phyloP scores from a whole-genome alignment of 2,888 invertebrate genomes.

The Tinea semifulvella region DNA sequence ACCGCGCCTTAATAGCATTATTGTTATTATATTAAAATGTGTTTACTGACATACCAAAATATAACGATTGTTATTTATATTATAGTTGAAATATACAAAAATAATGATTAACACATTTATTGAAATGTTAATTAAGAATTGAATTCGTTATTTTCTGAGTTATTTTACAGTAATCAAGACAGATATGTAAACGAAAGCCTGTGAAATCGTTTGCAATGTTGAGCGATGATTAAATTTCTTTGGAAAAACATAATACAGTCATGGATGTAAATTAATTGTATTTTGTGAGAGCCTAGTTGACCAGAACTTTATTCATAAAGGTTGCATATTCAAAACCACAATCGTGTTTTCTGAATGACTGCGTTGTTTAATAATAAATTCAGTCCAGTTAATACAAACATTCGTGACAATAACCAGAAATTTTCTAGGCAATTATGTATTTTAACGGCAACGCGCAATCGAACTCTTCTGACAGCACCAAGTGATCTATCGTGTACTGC shows the following conservation, averaged over 20 bases:
- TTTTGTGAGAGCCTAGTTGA: constrained; percentile 6
- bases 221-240: constrained; percentile 6
- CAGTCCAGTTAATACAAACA: too few relatives aligned
- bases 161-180: constrained; percentile 3
- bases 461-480: too few relatives aligned
- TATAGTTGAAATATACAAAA: too few relatives aligned
- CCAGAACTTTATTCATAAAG: constrained; percentile 3
- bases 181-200: constrained; percentile 8
- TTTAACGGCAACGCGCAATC: too few relatives aligned
- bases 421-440: too few relatives aligned
- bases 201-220: background rate
- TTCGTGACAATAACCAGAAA: too few relatives aligned
- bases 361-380: constrained; percentile 2
- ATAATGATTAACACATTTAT: too few relatives aligned
- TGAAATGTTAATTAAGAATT: background rate
- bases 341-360: constrained; percentile 9
- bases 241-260: background rate
- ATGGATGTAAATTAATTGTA: constrained; percentile 3
- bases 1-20: too few relatives aligned
- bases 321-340: constrained; percentile 9
- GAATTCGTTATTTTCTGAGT: background rate
- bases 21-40: too few relatives aligned
- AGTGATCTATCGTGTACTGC: too few relatives aligned
- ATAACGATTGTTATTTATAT: too few relatives aligned
- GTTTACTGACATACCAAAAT: too few relatives aligned